phyloP scores from a whole-genome alignment of 2,113 vertebrate genomes.

The Microcebus griseorufus region DNA sequence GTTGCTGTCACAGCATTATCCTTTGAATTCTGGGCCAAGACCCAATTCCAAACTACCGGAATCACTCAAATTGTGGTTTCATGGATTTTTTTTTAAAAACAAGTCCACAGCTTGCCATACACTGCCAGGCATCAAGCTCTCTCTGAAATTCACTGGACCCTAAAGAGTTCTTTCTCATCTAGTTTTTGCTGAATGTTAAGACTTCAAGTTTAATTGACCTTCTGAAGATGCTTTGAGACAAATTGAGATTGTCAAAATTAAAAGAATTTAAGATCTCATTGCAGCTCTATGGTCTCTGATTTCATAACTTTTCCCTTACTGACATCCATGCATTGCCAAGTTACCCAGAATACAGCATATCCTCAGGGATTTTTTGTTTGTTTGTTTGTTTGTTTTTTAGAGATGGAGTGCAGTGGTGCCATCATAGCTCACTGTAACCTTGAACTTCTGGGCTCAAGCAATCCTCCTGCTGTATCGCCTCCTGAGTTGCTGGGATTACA shows the following conservation, averaged over 20 bases:
- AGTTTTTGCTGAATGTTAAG: not conserved
- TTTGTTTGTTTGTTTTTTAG: too few species aligned
- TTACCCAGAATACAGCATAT: not conserved
- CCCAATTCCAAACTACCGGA: conserved; percentile 23
- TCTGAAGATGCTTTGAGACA: not conserved
- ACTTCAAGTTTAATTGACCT: not conserved
- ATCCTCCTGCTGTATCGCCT: too few species aligned
- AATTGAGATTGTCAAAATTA: not conserved
- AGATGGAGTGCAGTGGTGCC: too few species aligned
- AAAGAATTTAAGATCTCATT: not conserved
- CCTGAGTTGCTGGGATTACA: too few species aligned
- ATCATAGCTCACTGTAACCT: too few species aligned
- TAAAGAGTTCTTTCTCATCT: not conserved
- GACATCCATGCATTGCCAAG: not conserved
- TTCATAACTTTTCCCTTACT: not conserved
- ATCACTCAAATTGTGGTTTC: conserved; percentile 25
- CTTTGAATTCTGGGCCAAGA: conserved; percentile 5
- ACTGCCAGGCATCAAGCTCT: not conserved
- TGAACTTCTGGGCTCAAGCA: too few species aligned
- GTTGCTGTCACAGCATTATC: conserved; percentile 10
- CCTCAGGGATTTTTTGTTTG: not conserved
- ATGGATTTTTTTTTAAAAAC: not conserved
- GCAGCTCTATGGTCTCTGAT: not conserved
- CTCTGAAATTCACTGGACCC: not conserved
- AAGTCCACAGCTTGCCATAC: not conserved